phyloP scores from a whole-genome alignment of 2,113 vertebrate genomes.

The Chelonoidis abingdonii region DNA sequence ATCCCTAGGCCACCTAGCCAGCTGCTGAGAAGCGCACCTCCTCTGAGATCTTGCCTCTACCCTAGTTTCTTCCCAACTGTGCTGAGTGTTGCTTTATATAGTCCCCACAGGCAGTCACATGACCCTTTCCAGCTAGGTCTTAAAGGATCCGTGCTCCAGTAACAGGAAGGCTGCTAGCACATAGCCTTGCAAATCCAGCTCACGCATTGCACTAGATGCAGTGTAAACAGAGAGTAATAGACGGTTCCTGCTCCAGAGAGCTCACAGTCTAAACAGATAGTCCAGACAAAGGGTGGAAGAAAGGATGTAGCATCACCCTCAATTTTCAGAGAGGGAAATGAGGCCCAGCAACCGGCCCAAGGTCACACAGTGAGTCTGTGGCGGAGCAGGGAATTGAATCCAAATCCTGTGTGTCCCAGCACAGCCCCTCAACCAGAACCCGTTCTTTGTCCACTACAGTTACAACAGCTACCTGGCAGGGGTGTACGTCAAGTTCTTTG shows the following conservation, averaged over 20 bases:
- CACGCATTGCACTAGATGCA: not conserved
- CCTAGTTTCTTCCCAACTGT: not conserved
- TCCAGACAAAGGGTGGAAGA: not conserved
- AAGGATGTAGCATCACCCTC: not conserved
- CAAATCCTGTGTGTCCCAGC: not conserved
- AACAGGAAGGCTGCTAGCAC: not conserved
- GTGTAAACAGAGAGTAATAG: not conserved
- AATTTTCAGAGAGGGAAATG: fast-evolving
- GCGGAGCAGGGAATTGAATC: not conserved
- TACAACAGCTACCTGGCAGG: not conserved
- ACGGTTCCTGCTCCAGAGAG: not conserved
- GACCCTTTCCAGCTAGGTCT: fast-evolving
- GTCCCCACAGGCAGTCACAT: not conserved
- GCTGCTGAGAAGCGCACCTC: not conserved
- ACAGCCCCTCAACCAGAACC: fast-evolving
- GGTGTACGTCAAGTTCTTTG: not conserved
- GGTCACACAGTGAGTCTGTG: not conserved
- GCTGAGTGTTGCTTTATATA: not conserved
- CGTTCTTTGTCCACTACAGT: not conserved
- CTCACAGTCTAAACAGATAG: not conserved
- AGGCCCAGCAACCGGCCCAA: fast-evolving
- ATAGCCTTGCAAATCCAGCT: fast-evolving
- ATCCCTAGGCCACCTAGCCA: fast-evolving
- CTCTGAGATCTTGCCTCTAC: not conserved
- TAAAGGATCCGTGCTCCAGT: not conserved